phyloP scores from a whole-genome alignment of 2,113 vertebrate species.

The Ailurus styani region DNA sequence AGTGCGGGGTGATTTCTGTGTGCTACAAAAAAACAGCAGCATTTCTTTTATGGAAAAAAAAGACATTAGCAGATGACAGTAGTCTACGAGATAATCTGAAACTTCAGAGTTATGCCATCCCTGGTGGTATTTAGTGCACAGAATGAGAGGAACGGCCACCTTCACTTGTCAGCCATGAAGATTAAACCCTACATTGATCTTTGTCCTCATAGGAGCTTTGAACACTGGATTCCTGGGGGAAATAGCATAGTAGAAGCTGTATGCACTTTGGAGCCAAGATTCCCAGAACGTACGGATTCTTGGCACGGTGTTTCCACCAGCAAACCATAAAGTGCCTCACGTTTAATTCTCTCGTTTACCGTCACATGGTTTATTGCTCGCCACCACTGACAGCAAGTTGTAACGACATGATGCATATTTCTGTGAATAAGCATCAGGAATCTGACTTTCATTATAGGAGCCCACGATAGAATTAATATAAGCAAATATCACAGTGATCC shows the following conservation, averaged over 20 bases:
- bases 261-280: not conserved
- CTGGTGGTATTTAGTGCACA: accelerated
- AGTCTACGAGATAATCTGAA: not conserved
- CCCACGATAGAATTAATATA: not conserved
- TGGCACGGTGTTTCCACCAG: accelerated
- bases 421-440: not conserved
- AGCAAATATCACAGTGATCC: not conserved
- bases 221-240: too few species aligned
- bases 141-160: not conserved
- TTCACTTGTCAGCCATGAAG: accelerated
- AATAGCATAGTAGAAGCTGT: not conserved
- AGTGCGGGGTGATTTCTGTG: accelerated
- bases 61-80: not conserved
- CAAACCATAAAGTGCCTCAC: accelerated
- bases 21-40: not conserved
- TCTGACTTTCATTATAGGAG: not conserved
- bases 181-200: not conserved
- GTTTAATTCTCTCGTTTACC: not conserved
- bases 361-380: accelerated
- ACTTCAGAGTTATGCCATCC: not conserved
- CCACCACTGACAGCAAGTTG: too few species aligned
- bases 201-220: not conserved
- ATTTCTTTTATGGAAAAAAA: not conserved
- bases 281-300: not conserved
- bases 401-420: not conserved